Evolutionary conservation across 2,113 vertebrate genomes (phyloP).

Genomic region (Epinephelus lanceolatus): DNA sequence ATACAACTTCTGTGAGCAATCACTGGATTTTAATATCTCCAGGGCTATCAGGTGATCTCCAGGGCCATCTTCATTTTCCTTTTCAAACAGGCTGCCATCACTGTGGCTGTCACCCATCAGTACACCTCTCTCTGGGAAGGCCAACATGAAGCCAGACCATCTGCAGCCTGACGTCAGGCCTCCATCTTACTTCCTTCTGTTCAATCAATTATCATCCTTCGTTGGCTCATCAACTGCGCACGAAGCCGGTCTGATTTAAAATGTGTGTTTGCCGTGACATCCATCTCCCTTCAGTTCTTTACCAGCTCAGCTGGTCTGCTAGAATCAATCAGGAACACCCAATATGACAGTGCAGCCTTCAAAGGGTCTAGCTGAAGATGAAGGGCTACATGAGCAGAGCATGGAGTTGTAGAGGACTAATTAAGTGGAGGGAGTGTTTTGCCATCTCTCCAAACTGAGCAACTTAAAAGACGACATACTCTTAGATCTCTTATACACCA

Average conservation of each 20-base stretch:
- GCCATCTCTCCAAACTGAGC: constrained; percentile 61
- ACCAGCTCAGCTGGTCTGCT: constrained; percentile 45
- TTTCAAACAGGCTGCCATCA: constrained; percentile 35
- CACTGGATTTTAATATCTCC: constrained; percentile 15
- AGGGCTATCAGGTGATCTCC: constrained; percentile 7
- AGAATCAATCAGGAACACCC: constrained; percentile 46
- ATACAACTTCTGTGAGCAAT: constrained; percentile 32
- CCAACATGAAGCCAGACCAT: constrained; percentile 19
- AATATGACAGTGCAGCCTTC: constrained; percentile 45
- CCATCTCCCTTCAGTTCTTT: constrained; percentile 33
- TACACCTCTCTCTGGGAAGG: constrained; percentile 12
- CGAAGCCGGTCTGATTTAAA: constrained; percentile 22
- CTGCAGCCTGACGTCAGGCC: neutral
- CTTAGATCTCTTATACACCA: constrained; percentile 59
- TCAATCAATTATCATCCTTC: constrained; percentile 26
- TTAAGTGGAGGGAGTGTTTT: constrained; percentile 56
- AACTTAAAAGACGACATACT: constrained; percentile 59
- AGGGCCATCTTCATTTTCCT: neutral
- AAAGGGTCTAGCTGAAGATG: constrained; percentile 62
- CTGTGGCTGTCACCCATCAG: constrained; percentile 9
- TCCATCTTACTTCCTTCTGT: constrained; percentile 21
- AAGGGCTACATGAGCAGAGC: constrained; percentile 55
- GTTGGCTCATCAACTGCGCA: neutral
- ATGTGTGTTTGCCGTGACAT: constrained; percentile 23
- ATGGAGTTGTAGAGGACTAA: constrained; percentile 63